Percentiles rank a stretch among this genome's conserved stretches.
Evolutionary conservation across 2,888 invertebrate genomes (phyloP).

Genomic region (Rugalucina vietnamica): DNA sequence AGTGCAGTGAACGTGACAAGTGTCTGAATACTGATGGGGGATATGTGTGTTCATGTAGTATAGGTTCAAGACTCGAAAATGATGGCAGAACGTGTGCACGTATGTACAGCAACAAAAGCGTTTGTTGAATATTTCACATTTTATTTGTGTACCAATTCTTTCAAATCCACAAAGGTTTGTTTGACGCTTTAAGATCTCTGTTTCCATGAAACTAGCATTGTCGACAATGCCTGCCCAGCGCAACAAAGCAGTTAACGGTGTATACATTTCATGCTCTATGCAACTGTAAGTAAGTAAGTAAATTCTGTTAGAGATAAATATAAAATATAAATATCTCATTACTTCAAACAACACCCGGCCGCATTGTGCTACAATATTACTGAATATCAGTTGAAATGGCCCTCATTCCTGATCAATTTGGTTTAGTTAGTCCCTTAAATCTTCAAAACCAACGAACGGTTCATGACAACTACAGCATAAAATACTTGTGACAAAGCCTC

Average conservation of each 20-base stretch:
- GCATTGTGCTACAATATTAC: too few relatives aligned
- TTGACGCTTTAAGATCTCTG: too few relatives aligned
- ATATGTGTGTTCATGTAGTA: constrained; percentile 89
- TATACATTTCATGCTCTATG: too few relatives aligned
- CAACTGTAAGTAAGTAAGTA: too few relatives aligned
- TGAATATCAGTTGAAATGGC: too few relatives aligned
- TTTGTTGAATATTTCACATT: not conserved
- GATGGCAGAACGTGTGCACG: constrained; percentile 63
- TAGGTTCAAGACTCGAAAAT: constrained; percentile 65
- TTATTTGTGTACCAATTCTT: not conserved
- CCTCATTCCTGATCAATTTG: not conserved
- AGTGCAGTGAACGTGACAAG: constrained; percentile 33
- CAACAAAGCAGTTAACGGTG: too few relatives aligned
- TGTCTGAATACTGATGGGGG: constrained; percentile 65
- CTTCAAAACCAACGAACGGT: not conserved
- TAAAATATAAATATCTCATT: too few relatives aligned
- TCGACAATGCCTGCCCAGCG: too few relatives aligned
- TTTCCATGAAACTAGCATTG: too few relatives aligned
- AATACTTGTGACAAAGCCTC: not conserved
- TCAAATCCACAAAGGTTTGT: not conserved
- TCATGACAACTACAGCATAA: not conserved
- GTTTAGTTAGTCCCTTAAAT: not conserved
- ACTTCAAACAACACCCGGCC: too few relatives aligned
- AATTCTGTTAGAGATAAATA: too few relatives aligned
- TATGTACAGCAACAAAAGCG: constrained; percentile 21